These are phyloP conservation scores for Acanthochromis polyacanthus DNA, from an alignment of 2,113 vertebrate genomes.

Conservation along the genomic window DNA sequence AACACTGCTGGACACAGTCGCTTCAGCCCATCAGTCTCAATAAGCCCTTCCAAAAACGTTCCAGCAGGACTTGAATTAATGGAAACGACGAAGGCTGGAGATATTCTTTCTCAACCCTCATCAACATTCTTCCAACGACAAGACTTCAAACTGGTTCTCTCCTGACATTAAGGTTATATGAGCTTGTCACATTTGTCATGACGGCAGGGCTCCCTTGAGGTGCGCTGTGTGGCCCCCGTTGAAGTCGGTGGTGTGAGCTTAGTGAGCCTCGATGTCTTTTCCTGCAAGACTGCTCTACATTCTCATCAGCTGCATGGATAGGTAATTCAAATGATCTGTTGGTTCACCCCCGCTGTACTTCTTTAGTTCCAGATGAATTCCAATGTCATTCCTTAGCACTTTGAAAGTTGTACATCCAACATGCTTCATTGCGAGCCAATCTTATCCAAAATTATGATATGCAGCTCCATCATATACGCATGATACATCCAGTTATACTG, in stretches of 20 bases:
- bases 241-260: slow-evolving; percentile 51
- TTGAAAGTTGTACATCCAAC: slow-evolving; percentile 23
- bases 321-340: slow-evolving; percentile 53
- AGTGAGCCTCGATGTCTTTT: slow-evolving; percentile 53
- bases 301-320: slow-evolving; percentile 27
- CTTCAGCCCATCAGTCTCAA: slow-evolving; percentile 19
- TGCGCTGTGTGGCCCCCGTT: slow-evolving; percentile 23
- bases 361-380: slow-evolving; percentile 52
- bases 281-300: slow-evolving; percentile 48
- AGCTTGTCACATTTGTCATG: slow-evolving; percentile 59
- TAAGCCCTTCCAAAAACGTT: slow-evolving; percentile 24
- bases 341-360: slow-evolving; percentile 41
- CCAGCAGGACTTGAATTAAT: slow-evolving; percentile 22
- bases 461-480: background rate
- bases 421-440: slow-evolving; percentile 44
- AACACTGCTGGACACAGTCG: slow-evolving; percentile 25
- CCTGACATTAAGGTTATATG: slow-evolving; percentile 49
- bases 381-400: slow-evolving; percentile 13
- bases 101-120: slow-evolving; percentile 37
- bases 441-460: slow-evolving; percentile 19
- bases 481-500: background rate
- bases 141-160: slow-evolving; percentile 40
- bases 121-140: slow-evolving; percentile 22
- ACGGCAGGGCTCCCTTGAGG: slow-evolving; percentile 45
- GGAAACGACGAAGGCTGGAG: slow-evolving; percentile 24